Base-by-base conservation (phyloP, 1,140 invertebrate genomes). In the Melitaea cinxia region DNA sequence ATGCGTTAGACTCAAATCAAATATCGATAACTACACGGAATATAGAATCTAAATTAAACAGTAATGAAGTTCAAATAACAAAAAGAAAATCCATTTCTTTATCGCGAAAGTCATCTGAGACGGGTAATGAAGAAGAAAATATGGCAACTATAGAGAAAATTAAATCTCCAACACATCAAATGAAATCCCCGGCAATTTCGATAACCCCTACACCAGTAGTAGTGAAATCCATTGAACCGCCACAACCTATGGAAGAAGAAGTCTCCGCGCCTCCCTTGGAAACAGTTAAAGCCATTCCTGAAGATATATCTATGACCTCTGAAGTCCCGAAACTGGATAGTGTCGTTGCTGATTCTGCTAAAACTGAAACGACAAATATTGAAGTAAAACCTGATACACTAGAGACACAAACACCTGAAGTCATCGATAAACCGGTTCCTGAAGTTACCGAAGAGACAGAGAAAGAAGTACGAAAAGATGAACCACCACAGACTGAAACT, bases 21-120 rank as follows among this genome's bases (percentile, higher is more conserved):
- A 83, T 91, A 56, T 88, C 85, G 2, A 88, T 88, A 56, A 85
- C 82, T 4, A 79, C 87, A 35, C 77, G 88, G 2, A 78, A 78
- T 4, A 61, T 80, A 3, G 83, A 86, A 23, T 42, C 77, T 3
- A 87, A 82, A 64, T 28, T 75, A 45, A 79, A 37, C 33, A 72
- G 61, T 53, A 78, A 65, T 55, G 84, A 86, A 52, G 65, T 82
- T 17, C 74, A 82, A 65, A 77, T 78, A 17, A 77, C 73, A 1
- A 89, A 85, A 67, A 70, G 80, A 6, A 87, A 84, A 67, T 83
- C 85, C 3, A 79, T 15, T 1, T 80, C 82, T 2, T 21, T 82
- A 24, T 80, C 86, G 4, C 67, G 83, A 24, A 89, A 89, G 53
- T 80, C 80, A 1, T 80, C 83, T 1, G 83, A 85, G 47, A 80